Base-by-base conservation (phyloP, 2,888 invertebrate genomes). In the Cataglyphis rosenhaueri region DNA sequence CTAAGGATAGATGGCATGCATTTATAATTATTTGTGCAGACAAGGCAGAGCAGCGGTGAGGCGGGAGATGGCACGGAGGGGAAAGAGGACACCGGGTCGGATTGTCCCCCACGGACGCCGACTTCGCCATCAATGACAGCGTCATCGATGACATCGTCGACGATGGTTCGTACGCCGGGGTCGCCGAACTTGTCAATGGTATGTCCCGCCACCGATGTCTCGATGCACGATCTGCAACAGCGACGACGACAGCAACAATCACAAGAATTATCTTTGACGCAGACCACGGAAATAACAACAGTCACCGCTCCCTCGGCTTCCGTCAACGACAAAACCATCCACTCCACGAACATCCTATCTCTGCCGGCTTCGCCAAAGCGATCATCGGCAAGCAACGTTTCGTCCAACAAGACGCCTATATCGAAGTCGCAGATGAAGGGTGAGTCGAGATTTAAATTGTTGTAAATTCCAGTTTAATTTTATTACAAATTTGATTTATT, bases 361-460 rank as follows among this genome's bases (percentile, higher is more conserved):
- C 64, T 93, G 41, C 93, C 94, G 18, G 91, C 92, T 41, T 88
- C 93, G 85, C 91, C 93, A 64, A 92, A 91, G 83, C 92, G 91
- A 79, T 85, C 86, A 25, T 84, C 86, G 61, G 66, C 83, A 6
- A 75, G 75, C 64, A 18, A 64, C 35, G 81, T 85, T 32, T 86
- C 88, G 59, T 84, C 91, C 75, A 83, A 91, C 38, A 94, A 94
- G 71, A 94, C 95, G 91, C 95, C 95, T 52, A 95, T 96, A 35
- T 95, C 97, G 41, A 96, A 97, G 92, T 96, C 97, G 29, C 97
- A 97, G 94, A 97, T 98, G 97, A 97, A 97, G 95, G 97, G 97
- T 97, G 91, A 92, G 89, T 84, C 3, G 1, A 52, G 25, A 12
- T 5, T 38, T 21, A 21, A 66, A 38, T 6, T 73, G 10, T 35